Evolutionary conservation across 1,140 invertebrate species (phyloP), one percentile per base, ranked within the genome.

Genomic region (Drosophila navojoa): DNA sequence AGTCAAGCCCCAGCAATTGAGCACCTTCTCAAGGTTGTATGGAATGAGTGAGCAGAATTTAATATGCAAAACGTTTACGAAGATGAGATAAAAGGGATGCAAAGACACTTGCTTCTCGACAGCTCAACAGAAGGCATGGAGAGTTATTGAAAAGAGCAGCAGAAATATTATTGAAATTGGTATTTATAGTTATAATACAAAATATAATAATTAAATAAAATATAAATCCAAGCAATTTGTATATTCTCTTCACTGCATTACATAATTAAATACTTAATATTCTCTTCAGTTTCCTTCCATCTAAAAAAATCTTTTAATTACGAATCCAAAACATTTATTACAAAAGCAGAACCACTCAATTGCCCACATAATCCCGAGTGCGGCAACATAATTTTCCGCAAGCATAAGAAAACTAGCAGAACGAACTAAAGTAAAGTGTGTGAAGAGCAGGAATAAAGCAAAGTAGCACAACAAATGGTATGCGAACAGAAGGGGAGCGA

Each of bases 401-500:
- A 38, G 13, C 35, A 13, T 38, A 38, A 38, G 35, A 38, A 38
- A 38, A 38, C 35, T 38, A 38, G 11, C 35, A 38, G 35, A 38
- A 13, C 35, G 9, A 38, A 38, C 6, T 38, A 11, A 11, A 13
- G 10, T 38, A 38, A 11, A 38, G 11, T 13, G 35, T 11, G 35
- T 38, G 35, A 38, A 38, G 35, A 38, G 11, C 11, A 38, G 11
- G 35, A 38, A 11, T 13, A 38, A 11, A 38, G 84, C 76, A 69
- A 77, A 71, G 86, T 68, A 76, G 86, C 67, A 71, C 69, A 52
- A 77, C 45, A 66, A 67, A 62, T 68, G 44, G 35, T 22, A 22
- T 22, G 61, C 71, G 76, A 29, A 59, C 55, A 64, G 61, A 49
- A 25, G 49, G 42, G 49, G 22, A 68, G 58, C 15, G 49, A 53